Percentiles rank a stretch among this genome's conserved stretches.
phyloP scores from a whole-genome alignment of 1,140 invertebrate species.

The Panagrolaimus sp. region DNA sequence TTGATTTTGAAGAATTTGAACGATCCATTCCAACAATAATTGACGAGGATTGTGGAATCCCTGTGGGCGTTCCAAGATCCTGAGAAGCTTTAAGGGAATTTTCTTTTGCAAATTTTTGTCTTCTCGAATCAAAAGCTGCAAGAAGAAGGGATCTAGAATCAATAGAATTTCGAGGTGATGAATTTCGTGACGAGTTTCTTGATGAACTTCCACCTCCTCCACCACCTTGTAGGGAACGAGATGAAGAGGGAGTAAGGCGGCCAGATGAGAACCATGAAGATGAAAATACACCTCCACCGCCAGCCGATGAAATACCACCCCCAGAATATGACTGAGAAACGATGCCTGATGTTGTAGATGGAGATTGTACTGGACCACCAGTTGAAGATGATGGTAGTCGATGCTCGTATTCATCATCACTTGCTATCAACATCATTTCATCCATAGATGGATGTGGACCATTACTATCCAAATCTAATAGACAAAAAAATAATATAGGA shows the following conservation, averaged over 20 bases:
- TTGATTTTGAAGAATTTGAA: conserved; percentile 18
- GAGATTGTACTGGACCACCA: not conserved
- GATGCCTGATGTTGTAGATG: conserved; percentile 10
- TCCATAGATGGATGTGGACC: not conserved
- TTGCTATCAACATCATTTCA: conserved; percentile 7
- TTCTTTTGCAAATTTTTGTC: conserved; percentile 5
- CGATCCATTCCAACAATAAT: conserved; percentile 18
- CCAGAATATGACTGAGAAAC: not conserved
- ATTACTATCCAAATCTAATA: not conserved
- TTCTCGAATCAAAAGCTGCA: conserved; percentile 26
- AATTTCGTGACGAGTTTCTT: conserved; percentile 18
- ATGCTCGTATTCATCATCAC: not conserved
- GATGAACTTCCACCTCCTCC: conserved; percentile 15
- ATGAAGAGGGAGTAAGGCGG: conserved; percentile 22
- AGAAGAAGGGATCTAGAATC: conserved; percentile 27
- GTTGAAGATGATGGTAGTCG: not conserved
- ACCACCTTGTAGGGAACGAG: conserved; percentile 11
- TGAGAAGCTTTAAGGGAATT: not conserved
- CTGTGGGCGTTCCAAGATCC: not conserved
- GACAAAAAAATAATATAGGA: too few relatives aligned
- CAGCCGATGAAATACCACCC: not conserved
- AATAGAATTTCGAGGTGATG: conserved; percentile 29
- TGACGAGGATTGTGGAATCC: not conserved
- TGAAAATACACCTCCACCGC: not conserved
- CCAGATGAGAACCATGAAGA: not conserved